phyloP scores from a whole-genome alignment of 2,888 invertebrate genomes.

The Onchidella celtica region DNA sequence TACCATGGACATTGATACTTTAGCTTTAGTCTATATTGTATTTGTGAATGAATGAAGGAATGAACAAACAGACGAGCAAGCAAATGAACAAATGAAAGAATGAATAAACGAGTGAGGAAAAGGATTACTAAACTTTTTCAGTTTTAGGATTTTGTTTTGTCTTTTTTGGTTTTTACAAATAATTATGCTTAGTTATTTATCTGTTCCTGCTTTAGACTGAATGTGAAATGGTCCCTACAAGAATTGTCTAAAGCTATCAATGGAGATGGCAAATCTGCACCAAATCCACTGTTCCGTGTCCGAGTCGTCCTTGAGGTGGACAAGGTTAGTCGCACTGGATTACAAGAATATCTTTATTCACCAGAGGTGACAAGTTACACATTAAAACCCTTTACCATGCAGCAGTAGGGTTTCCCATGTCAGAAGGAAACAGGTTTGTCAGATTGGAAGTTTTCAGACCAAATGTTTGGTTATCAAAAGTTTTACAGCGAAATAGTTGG shows the following conservation, averaged over 20 bases:
- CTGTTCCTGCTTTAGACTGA: constrained; percentile 70
- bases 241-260: constrained; percentile 80
- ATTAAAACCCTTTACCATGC: not conserved
- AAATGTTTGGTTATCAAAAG: not conserved
- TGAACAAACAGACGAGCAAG: too few species aligned
- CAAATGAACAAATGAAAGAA: too few species aligned
- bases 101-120: too few species aligned
- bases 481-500: not conserved
- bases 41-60: too few species aligned
- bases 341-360: too few species aligned
- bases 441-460: not conserved
- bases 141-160: not conserved
- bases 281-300: constrained; percentile 80
- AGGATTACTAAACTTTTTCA: not conserved
- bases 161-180: not conserved
- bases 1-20: too few species aligned
- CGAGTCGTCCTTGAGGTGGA: constrained; percentile 75
- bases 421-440: too few species aligned
- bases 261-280: constrained; percentile 80
- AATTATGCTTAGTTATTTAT: not conserved
- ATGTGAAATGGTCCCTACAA: constrained; percentile 80
- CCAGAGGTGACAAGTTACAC: not conserved
- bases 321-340: constrained; percentile 69
- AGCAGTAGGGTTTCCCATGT: not conserved
- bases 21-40: too few species aligned